Conservation (phyloP, 2,888 invertebrate species). For the Ferrisia virgata region DNA sequence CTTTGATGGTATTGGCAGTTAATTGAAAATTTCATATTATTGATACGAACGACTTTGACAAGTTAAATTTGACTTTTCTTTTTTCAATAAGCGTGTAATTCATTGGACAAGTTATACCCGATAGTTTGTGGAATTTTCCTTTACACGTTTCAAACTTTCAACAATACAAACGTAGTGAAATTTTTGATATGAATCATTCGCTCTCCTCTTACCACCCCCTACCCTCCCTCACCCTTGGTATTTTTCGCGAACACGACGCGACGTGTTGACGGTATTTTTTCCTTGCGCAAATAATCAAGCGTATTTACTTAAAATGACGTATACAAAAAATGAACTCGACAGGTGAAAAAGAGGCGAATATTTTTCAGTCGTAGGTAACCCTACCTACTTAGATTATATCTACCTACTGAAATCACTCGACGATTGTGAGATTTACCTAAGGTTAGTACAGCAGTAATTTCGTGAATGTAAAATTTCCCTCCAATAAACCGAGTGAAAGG, state of each 20-base stretch:
- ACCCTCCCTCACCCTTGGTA: no score
- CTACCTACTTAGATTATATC: no score
- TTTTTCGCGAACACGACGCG: neutral
- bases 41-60: neutral
- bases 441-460: no score
- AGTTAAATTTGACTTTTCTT: neutral
- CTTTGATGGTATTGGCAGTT: neutral
- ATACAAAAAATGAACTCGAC: neutral
- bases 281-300: neutral
- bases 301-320: neutral
- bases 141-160: neutral
- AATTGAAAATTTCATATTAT: neutral
- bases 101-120: neutral
- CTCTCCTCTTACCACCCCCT: no score
- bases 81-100: neutral
- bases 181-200: no score
- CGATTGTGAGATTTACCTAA: no score
- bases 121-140: neutral
- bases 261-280: no score
- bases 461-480: neutral
- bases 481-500: no score
- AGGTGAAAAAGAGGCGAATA: neutral
- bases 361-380: no score
- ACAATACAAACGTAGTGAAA: neutral
- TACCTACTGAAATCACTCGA: no score